phyloP scores from a whole-genome alignment of 2,797 vertebrate genomes.

The Masticophis lateralis region DNA sequence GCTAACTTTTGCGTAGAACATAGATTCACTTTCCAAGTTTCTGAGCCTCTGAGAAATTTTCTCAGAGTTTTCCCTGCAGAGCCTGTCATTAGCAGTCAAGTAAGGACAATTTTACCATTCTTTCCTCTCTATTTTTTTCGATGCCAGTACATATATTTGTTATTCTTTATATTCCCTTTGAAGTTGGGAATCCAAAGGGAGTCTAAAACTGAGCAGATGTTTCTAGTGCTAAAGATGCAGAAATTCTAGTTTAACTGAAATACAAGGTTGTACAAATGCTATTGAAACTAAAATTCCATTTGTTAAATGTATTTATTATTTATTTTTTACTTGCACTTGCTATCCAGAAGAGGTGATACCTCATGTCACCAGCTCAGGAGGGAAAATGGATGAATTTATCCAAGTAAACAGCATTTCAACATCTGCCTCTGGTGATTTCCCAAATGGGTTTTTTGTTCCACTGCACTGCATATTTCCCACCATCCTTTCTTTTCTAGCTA shows the following conservation, averaged over 20 bases:
- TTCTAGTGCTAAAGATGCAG: conserved; percentile 73
- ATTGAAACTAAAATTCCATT: conserved; percentile 64
- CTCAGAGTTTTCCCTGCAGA: conserved; percentile 73
- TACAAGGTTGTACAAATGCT: conserved; percentile 62
- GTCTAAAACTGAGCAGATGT: conserved; percentile 83
- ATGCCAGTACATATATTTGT: conserved; percentile 80
- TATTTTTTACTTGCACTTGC: conserved; percentile 70
- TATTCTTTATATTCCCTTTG: conserved; percentile 83
- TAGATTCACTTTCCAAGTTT: conserved; percentile 60
- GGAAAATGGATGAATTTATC: conserved; percentile 67
- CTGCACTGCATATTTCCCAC: conserved; percentile 54
- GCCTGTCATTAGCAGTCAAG: conserved; percentile 80
- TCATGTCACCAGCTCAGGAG: conserved; percentile 61
- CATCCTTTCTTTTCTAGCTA: conserved; percentile 57
- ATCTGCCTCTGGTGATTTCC: conserved; percentile 59
- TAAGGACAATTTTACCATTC: conserved; percentile 82
- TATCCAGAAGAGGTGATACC: conserved; percentile 62
- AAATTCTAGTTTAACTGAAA: conserved; percentile 76
- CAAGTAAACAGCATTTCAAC: conserved; percentile 63
- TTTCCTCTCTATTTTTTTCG: conserved; percentile 75
- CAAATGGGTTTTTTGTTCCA: conserved; percentile 62
- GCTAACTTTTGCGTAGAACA: conserved; percentile 58
- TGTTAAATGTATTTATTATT: conserved; percentile 60
- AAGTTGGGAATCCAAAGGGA: conserved; percentile 82
- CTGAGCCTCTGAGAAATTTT: conserved; percentile 68